These are phyloP conservation scores for Drosophila anomelani DNA, from an alignment of 2,888 invertebrate species.

Conservation along the genomic window DNA sequence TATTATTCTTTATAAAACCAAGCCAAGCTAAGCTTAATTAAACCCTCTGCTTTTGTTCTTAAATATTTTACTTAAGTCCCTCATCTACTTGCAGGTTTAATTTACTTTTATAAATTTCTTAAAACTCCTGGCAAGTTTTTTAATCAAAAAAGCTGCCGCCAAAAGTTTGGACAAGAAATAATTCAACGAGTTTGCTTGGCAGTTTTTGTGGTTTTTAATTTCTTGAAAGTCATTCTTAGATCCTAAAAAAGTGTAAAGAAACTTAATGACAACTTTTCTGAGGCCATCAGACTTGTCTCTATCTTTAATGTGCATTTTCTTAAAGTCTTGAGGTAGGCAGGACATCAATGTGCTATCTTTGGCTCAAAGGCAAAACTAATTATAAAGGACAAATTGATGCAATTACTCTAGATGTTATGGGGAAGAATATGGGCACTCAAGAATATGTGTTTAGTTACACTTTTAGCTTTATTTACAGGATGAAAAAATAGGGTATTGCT, in stretches of 20 bases:
- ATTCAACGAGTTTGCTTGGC: not conserved
- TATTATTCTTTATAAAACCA: too few species aligned
- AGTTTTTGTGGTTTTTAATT: slow-evolving; percentile 21
- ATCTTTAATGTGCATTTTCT: not conserved
- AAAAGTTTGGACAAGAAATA: slow-evolving; percentile 35
- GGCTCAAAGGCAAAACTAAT: slow-evolving; percentile 28
- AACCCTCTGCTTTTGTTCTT: not conserved
- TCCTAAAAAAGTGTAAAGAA: not conserved
- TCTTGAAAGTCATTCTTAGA: slow-evolving; percentile 3
- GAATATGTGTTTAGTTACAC: too few species aligned
- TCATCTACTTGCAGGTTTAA: not conserved
- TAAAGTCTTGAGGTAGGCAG: not conserved
- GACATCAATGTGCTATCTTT: not conserved
- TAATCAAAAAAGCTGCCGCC: slow-evolving; percentile 7
- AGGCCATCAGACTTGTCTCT: not conserved
- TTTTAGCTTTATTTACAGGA: too few species aligned
- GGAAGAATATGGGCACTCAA: not conserved
- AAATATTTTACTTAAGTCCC: not conserved
- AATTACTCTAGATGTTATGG: slow-evolving; percentile 31
- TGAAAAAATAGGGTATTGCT: too few species aligned
- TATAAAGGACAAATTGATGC: slow-evolving; percentile 36
- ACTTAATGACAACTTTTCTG: not conserved
- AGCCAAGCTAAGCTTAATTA: not conserved
- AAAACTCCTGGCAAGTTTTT: not conserved
- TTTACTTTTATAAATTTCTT: not conserved